phyloP scores from a whole-genome alignment of 1,140 invertebrate genomes.

The Ips nitidus region DNA sequence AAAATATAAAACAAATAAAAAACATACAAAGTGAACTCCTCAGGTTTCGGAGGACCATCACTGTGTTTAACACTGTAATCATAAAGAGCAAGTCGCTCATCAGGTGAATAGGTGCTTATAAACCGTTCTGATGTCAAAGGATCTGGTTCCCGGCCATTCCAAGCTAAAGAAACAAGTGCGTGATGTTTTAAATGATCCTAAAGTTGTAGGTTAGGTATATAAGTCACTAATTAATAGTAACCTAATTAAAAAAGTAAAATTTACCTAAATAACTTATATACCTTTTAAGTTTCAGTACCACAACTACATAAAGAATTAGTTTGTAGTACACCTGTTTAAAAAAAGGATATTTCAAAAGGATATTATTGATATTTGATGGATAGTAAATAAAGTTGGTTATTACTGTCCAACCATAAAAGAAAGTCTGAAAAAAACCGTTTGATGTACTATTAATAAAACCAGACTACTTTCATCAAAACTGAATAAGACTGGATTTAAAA shows the following conservation, averaged over 20 bases:
- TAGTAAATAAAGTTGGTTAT: background rate
- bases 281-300: no score
- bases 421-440: no score
- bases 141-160: slow-evolving; percentile 54
- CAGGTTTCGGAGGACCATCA: slow-evolving; percentile 40
- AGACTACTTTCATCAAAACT: no score
- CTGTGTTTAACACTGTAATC: slow-evolving; percentile 56
- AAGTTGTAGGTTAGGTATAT: no score
- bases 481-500: no score
- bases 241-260: no score
- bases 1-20: slow-evolving; percentile 11
- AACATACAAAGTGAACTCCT: slow-evolving; percentile 49
- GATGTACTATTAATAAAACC: no score
- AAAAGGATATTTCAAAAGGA: slow-evolving; percentile 50
- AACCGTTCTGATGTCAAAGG: slow-evolving; percentile 58
- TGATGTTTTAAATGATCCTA: background rate
- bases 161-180: slow-evolving; percentile 44
- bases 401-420: no score
- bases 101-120: slow-evolving; percentile 55
- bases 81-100: slow-evolving; percentile 57
- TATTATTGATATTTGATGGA: slow-evolving; percentile 25
- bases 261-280: no score
- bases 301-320: no score
- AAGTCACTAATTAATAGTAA: no score
- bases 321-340: background rate